Percentiles rank a stretch among this genome's conserved stretches.
phyloP scores from a whole-genome alignment of 23 tunicate genomes.

The Styela clava region DNA sequence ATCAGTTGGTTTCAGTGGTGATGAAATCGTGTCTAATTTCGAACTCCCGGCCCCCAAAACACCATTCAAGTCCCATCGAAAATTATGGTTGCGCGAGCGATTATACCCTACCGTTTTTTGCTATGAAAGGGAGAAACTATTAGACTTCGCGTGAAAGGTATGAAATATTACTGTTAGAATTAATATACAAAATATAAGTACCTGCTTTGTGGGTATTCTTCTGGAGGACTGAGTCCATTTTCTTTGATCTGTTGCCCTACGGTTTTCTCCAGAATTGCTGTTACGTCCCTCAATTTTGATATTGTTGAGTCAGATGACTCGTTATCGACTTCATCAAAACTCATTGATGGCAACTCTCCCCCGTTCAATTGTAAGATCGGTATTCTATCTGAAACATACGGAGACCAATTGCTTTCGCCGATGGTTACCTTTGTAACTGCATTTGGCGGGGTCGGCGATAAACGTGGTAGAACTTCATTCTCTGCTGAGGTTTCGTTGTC shows the following conservation, averaged over 20 bases:
- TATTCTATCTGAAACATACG: background rate
- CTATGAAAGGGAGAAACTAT: too few species aligned
- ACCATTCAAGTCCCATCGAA: too few species aligned
- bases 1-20: too few species aligned
- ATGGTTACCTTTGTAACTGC: background rate
- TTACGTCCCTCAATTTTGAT: background rate
- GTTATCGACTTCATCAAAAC: background rate
- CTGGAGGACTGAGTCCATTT: background rate
- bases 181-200: too few species aligned
- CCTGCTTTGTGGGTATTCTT: background rate
- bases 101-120: too few species aligned
- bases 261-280: background rate
- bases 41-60: too few species aligned
- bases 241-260: background rate
- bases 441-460: background rate
- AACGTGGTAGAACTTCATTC: background rate
- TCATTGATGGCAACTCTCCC: slow-evolving; percentile 1
- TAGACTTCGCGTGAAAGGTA: too few species aligned
- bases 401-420: background rate
- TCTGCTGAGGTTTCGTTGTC: background rate
- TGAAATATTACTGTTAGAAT: too few species aligned
- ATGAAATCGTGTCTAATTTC: too few species aligned
- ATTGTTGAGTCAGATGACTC: background rate
- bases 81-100: too few species aligned
- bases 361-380: slow-evolving; percentile 7